Base-by-base conservation (phyloP, 23 tunicate species). In the Halocynthia aurantium region DNA sequence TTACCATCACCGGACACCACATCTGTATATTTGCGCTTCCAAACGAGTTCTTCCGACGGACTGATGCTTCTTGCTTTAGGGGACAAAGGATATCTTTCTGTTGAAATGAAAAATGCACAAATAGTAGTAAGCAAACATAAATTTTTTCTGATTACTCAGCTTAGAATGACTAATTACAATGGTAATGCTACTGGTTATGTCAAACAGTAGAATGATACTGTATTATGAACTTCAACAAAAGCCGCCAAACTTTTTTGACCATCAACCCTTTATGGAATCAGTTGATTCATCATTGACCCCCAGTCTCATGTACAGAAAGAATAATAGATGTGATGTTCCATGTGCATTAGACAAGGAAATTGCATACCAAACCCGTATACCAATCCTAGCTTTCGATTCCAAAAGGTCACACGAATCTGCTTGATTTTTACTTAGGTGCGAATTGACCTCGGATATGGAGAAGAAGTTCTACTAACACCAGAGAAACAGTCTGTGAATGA, bases 21-120 rank as follows among this genome's bases (percentile, higher is more conserved):
- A 11, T 72, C 52, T 63, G 50, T 92, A 8, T 61, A 80, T n/a
- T 22, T 92, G 62, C 84, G 80, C 60, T 92, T 92, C 77, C 91
- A 92, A 56, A 92, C 98, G 50, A 80, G 72, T 51, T 73, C 91
- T 20, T 22, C 62, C 8, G 51, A 86, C 80, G 98, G 98, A 21
- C 9, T 92, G 7, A 50, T 92, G 44, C 62, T 86, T 8, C 52
- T 68, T 5, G 92, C 88, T 55, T 81, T 78, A 17, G 92, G 98
- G 9, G 80, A 86, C 50, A 12, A 71, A 52, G 86, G 86, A 53
- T 92, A 77, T 62, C 77, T 92, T 6, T 53, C 63, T 20, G 83
- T 92, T 52, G 62, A 61, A 31, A 6, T 92, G 57, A 79, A 57
- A 19, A 50, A 74, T 82, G 92, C 88, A 8, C 15, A 52, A 20